Percentiles rank a stretch among this genome's conserved stretches.
phyloP scores from a whole-genome alignment of 2,888 invertebrate genomes.

The Lepidonotus clava region DNA sequence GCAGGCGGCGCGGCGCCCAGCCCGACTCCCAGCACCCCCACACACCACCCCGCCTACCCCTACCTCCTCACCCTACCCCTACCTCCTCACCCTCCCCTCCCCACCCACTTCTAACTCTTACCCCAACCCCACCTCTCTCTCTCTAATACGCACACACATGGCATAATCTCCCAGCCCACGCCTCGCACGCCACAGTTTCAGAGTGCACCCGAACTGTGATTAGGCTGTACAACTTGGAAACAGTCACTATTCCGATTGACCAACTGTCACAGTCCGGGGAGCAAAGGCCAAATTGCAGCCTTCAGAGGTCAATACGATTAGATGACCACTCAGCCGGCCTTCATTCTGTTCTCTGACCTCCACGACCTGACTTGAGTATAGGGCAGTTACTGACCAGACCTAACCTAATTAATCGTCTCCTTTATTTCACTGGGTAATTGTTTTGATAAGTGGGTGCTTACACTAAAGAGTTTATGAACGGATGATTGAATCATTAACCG shows the following conservation, averaged over 20 bases:
- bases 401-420: conserved; percentile 30
- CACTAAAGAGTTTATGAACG: background rate
- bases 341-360: background rate
- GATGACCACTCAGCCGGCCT: background rate
- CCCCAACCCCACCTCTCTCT: background rate
- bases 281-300: background rate
- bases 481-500: background rate
- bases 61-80: background rate
- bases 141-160: background rate
- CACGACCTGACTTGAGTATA: background rate
- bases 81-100: background rate
- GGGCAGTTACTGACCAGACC: conserved; percentile 9
- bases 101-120: background rate
- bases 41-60: background rate
- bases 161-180: background rate
- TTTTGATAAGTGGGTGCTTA: background rate
- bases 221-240: background rate
- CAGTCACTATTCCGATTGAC: conserved; percentile 11
- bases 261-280: background rate
- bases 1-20: background rate
- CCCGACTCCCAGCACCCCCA: background rate
- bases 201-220: background rate
- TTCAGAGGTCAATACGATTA: background rate
- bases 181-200: background rate
- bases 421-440: background rate